Evolutionary conservation across 23 tunicate species (phyloP), one percentile per base, ranked within the genome.

Genomic region (Pegea sp.): DNA sequence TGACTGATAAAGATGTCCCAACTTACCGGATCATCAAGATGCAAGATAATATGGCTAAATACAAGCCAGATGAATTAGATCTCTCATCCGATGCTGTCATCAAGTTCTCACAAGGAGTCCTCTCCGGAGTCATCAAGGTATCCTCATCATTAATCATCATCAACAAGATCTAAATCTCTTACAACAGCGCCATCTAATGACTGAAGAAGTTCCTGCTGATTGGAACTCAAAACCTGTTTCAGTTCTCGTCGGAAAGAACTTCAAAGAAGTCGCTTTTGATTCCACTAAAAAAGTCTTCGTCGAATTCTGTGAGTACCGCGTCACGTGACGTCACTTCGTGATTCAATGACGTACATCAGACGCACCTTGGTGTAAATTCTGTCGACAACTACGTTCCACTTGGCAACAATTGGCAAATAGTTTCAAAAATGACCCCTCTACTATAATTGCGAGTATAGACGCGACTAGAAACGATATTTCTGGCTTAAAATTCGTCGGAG

Each of bases 1-100:
- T 91, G 28, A 51, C 74, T 3, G 67, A 61, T 26, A 64, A 51
- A 19, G 86, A 91, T 33, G 34, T 80, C 20, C 87, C 99, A 0
- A 66, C 56, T 52, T 69, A 72, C 77, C 33, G 99, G 46, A 64
- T 91, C 65, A 91, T 91, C 76, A 81, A 91, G 58, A 91, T 91
- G 99, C 62, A 72, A 2, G 99, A 91, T 1, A 76, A 81, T 58
- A 91, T 91, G 99, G 99, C 99, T 67, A 91, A 91, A 54, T 91
- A 69, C 52, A 91, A 91, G 61, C 99, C 99, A n/a, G 73, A 63
- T 20, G 46, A 54, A 74, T 44, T 30, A 6, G 77, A 74, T 4
- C 49, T 78, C 0, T 5, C 65, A 25, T 22, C 78, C 11, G 86
- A 72, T 11, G 76, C 93, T 0, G 46, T 91, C 49, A 42, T 48